phyloP scores from a whole-genome alignment of 2,113 vertebrate species.

The Carlito syrichta region DNA sequence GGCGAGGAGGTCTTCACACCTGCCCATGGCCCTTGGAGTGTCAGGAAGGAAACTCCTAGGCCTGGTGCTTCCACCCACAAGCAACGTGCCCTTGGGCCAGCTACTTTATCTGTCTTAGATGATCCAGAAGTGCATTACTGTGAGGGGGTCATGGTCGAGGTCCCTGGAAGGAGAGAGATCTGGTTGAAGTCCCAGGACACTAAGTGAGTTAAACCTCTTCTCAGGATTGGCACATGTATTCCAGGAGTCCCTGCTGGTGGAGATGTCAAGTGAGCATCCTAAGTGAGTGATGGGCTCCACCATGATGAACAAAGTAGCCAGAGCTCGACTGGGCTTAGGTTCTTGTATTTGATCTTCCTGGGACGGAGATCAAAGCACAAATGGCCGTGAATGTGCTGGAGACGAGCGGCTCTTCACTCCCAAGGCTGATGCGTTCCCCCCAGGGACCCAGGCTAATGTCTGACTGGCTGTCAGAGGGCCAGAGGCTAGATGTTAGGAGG shows the following conservation, averaged over 20 bases:
- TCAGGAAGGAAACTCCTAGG: neutral
- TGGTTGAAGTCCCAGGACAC: neutral
- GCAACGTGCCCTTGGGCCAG: neutral
- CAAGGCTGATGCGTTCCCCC: neutral
- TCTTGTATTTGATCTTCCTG: neutral
- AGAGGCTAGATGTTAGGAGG: neutral
- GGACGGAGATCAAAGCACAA: neutral
- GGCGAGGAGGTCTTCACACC: neutral
- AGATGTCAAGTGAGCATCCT: neutral
- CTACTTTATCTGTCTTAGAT: neutral
- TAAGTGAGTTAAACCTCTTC: neutral
- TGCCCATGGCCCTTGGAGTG: neutral
- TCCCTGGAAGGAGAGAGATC: neutral
- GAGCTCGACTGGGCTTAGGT: neutral
- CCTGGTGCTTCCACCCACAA: neutral
- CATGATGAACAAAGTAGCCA: too few species aligned
- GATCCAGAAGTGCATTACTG: neutral
- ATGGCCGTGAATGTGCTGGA: neutral
- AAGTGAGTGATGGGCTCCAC: slow-evolving; percentile 1
- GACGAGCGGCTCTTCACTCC: neutral
- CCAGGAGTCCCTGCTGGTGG: neutral
- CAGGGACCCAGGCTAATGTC: neutral
- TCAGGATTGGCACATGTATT: neutral
- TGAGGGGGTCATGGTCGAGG: too few species aligned
- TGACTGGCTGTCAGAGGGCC: neutral